phyloP scores from a whole-genome alignment of 2,113 vertebrate species.

The Rhinolophus sinicus region DNA sequence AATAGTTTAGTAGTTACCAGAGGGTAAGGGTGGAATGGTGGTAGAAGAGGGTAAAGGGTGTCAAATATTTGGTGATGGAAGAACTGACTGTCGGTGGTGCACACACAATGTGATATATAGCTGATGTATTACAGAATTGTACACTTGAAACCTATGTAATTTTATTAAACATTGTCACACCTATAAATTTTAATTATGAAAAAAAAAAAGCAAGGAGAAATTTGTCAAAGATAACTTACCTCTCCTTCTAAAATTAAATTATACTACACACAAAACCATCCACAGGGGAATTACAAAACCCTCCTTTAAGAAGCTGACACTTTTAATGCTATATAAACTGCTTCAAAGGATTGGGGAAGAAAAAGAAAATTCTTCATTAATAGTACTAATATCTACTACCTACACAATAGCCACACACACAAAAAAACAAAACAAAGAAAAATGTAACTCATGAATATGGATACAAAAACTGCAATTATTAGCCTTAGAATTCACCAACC shows the following conservation, averaged over 20 bases:
- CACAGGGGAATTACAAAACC: neutral
- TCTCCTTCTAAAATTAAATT: neutral
- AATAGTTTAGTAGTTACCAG: too few species aligned
- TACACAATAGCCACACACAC: neutral
- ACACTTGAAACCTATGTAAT: too few species aligned
- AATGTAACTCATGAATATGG: neutral
- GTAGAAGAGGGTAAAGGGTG: too few species aligned
- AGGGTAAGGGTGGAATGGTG: too few species aligned
- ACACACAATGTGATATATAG: too few species aligned
- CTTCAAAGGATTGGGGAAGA: neutral
- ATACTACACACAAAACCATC: neutral
- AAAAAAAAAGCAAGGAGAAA: neutral
- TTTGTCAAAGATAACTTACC: neutral
- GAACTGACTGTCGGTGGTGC: too few species aligned
- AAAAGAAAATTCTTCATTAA: neutral
- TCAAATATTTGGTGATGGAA: too few species aligned
- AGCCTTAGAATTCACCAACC: neutral
- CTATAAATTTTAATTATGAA: neutral
- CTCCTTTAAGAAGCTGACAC: neutral
- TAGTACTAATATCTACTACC: neutral
- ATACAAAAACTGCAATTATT: neutral
- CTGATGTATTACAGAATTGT: too few species aligned
- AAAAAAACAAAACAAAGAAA: neutral
- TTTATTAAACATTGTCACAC: too few species aligned
- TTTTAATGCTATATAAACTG: neutral